These are phyloP conservation scores for Pollenia angustigena DNA, from an alignment of 2,888 invertebrate species.

Conservation along the genomic window DNA sequence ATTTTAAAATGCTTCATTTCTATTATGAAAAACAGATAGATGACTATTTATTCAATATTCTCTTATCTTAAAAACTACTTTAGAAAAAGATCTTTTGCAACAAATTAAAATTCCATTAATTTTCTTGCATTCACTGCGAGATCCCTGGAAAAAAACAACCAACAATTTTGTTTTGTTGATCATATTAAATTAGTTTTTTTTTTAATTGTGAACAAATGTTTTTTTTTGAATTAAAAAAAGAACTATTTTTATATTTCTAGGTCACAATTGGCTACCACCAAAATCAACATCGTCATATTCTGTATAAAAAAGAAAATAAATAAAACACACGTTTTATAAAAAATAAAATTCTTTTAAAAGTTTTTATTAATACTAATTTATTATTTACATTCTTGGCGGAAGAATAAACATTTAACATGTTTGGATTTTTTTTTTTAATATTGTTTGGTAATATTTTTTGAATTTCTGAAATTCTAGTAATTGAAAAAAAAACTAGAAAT, in stretches of 20 bases:
- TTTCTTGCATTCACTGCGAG: slow-evolving; percentile 15
- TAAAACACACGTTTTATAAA: slow-evolving; percentile 31
- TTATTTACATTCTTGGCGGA: slow-evolving; percentile 39
- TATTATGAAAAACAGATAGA: slow-evolving; percentile 11
- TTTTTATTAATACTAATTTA: slow-evolving; percentile 52
- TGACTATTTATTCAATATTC: slow-evolving; percentile 29
- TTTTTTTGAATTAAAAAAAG: slow-evolving; percentile 47
- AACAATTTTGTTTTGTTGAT: neutral
- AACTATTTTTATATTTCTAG: slow-evolving; percentile 66
- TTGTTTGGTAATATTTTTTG: neutral
- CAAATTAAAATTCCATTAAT: slow-evolving; percentile 71
- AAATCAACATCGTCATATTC: neutral
- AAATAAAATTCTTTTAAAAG: slow-evolving; percentile 12
- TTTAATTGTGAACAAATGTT: slow-evolving; percentile 68
- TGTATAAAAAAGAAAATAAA: neutral
- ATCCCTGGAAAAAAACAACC: neutral
- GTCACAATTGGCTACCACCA: slow-evolving; percentile 41
- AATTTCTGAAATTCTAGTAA: neutral
- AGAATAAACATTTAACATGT: slow-evolving; percentile 35
- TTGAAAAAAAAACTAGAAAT: neutral
- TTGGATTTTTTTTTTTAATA: slow-evolving; percentile 21
- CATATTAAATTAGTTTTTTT: neutral
- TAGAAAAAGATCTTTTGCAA: slow-evolving; percentile 42
- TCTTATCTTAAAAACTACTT: slow-evolving; percentile 7
- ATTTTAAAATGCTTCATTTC: slow-evolving; percentile 4